Conservation (phyloP, 2,797 vertebrate species). For the Hapalemur alaotrensis region DNA sequence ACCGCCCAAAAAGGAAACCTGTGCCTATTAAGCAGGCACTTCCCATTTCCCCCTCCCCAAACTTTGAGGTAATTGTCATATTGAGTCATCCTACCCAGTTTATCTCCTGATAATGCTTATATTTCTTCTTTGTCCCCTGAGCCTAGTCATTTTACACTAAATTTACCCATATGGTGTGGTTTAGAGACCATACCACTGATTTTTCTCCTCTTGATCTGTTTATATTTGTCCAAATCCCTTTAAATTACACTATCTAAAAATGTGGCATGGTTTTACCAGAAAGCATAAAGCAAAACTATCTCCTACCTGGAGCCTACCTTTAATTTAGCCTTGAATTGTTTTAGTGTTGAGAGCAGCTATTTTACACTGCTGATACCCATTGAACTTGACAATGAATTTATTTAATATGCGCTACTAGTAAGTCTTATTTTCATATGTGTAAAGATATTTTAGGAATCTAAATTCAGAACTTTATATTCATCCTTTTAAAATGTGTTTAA, state of each 20-base stretch:
- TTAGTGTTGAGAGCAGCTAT: slow-evolving; percentile 24
- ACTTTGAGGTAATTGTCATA: background rate
- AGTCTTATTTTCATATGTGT: slow-evolving; percentile 27
- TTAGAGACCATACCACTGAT: background rate
- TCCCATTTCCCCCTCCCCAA: accelerated
- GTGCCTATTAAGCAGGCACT: background rate
- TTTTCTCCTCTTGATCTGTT: slow-evolving; percentile 13
- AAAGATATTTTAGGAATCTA: slow-evolving; percentile 49
- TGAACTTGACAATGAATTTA: slow-evolving; percentile 55
- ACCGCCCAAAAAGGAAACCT: background rate
- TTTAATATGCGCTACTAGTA: background rate
- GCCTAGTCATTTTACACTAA: background rate
- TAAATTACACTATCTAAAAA: background rate
- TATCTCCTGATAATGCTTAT: background rate
- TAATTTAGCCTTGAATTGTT: slow-evolving; percentile 52
- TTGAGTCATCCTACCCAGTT: background rate
- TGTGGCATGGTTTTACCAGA: background rate
- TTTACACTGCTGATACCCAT: slow-evolving; percentile 21
- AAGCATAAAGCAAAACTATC: background rate
- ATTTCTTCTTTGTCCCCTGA: background rate
- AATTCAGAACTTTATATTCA: slow-evolving; percentile 27
- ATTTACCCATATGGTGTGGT: background rate
- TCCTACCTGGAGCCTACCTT: background rate
- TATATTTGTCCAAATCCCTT: background rate
- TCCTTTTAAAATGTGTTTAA: slow-evolving; percentile 39